These are phyloP conservation scores for Mercenaria mercenaria DNA, from an alignment of 1,140 invertebrate species.

Conservation along the genomic window DNA sequence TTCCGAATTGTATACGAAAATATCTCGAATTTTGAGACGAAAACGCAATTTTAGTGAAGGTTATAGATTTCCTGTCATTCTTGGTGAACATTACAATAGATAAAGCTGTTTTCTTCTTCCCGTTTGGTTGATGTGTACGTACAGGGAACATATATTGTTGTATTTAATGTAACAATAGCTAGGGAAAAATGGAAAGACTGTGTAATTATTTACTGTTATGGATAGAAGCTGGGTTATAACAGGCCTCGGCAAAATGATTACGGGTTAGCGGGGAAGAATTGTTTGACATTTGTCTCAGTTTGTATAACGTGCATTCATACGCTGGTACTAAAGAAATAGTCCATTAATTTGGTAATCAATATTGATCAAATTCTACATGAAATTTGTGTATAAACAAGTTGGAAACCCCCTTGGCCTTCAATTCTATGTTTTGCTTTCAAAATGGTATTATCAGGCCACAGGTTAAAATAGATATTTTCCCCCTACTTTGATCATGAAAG, in stretches of 20 bases:
- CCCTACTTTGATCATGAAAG: no score
- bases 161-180: slow-evolving; percentile 44
- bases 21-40: slow-evolving; percentile 31
- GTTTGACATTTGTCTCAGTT: background rate
- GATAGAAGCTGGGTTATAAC: slow-evolving; percentile 3
- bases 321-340: background rate
- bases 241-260: slow-evolving; percentile 8
- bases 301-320: background rate
- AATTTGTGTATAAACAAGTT: no score
- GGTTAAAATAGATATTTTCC: no score
- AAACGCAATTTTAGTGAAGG: slow-evolving; percentile 37
- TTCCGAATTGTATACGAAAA: slow-evolving; percentile 33
- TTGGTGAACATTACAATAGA: slow-evolving; percentile 33
- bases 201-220: slow-evolving; percentile 36
- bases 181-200: slow-evolving; percentile 4
- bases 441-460: no score
- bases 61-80: slow-evolving; percentile 56
- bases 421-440: no score
- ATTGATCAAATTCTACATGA: background rate
- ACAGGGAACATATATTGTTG: slow-evolving; percentile 31
- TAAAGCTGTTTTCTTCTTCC: slow-evolving; percentile 39
- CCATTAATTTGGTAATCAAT: background rate
- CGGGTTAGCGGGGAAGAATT: slow-evolving; percentile 5
- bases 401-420: no score
- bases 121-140: background rate